These are phyloP conservation scores for Helicoverpa armigera DNA, from an alignment of 1,140 invertebrate genomes.

Conservation along the genomic window DNA sequence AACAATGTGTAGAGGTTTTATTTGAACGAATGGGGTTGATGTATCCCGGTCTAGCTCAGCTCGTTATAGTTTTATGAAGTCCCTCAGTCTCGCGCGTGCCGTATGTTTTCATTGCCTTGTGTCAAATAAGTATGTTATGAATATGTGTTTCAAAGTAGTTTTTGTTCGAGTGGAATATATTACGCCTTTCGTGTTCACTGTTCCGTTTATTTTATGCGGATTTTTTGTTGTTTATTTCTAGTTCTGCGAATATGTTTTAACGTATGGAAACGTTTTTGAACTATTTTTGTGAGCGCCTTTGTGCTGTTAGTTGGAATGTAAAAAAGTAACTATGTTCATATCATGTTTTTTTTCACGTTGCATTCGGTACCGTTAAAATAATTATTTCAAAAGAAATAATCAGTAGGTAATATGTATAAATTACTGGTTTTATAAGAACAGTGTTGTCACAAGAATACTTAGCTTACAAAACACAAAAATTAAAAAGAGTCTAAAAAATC, in stretches of 20 bases:
- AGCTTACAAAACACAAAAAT: background rate
- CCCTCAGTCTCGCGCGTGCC: conserved; percentile 14
- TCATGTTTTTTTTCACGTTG: too few relatives aligned
- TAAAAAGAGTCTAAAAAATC: background rate
- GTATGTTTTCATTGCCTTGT: conserved; percentile 46
- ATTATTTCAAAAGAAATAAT: too few relatives aligned
- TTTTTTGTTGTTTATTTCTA: conserved; percentile 1
- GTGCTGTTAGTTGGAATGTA: background rate
- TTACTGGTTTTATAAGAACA: too few relatives aligned
- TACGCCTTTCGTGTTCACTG: conserved; percentile 24
- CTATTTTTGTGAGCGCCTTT: background rate
- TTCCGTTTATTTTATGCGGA: conserved; percentile 1
- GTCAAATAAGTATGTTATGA: conserved; percentile 49
- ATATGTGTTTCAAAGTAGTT: conserved; percentile 36
- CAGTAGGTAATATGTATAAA: too few relatives aligned
- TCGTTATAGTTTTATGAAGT: conserved; percentile 54
- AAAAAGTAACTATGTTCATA: too few relatives aligned
- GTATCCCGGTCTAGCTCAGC: conserved; percentile 9
- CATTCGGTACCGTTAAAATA: background rate
- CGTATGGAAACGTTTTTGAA: background rate
- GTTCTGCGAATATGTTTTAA: background rate
- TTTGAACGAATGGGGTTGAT: conserved; percentile 49
- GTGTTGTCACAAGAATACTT: too few relatives aligned
- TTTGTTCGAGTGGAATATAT: conserved; percentile 38
- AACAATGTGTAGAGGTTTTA: conserved; percentile 58